These are phyloP conservation scores for Oceanites oceanicus DNA, from an alignment of 2,113 vertebrate species.

Conservation along the genomic window DNA sequence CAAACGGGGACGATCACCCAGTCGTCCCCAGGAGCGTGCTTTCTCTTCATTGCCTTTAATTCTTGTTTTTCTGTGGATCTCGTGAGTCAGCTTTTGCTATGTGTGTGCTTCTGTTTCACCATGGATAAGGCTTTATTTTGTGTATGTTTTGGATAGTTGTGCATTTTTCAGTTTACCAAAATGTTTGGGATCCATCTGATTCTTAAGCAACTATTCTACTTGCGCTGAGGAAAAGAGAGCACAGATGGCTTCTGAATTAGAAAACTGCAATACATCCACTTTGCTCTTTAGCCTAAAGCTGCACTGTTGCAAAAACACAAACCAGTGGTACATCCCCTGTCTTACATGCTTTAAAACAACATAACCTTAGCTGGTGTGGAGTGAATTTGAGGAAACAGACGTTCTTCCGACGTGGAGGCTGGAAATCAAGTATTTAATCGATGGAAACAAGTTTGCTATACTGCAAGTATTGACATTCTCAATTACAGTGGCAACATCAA, in stretches of 20 bases:
- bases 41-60: background rate
- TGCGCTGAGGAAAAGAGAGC: background rate
- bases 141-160: background rate
- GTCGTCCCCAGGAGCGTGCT: accelerated
- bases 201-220: background rate
- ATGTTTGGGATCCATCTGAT: background rate
- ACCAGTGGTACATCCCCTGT: background rate
- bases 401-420: background rate
- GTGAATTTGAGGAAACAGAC: background rate
- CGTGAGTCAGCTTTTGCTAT: background rate
- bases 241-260: background rate
- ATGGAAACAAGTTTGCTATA: constrained; percentile 39
- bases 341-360: background rate
- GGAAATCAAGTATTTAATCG: constrained; percentile 40
- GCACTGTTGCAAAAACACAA: background rate
- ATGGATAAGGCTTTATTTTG: background rate
- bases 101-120: background rate
- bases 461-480: constrained; percentile 58
- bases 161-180: background rate
- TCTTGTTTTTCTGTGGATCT: background rate
- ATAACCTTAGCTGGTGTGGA: background rate
- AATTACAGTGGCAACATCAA: constrained; percentile 57
- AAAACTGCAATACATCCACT: background rate
- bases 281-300: background rate
- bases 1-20: background rate